These are phyloP conservation scores for Cettia cetti DNA, from an alignment of 2,113 vertebrate genomes.

Conservation along the genomic window DNA sequence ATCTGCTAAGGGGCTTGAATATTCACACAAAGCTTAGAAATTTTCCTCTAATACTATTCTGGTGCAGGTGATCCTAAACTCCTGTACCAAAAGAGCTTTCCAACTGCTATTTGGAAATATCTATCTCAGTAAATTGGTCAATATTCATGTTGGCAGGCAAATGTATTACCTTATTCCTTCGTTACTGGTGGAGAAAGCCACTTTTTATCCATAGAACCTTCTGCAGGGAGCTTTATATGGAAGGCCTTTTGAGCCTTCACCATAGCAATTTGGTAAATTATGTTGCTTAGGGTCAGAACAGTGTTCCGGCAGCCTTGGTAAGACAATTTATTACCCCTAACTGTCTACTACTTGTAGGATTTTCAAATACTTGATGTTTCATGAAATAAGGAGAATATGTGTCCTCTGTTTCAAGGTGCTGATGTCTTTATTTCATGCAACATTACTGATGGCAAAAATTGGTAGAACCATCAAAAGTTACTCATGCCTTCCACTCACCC, in stretches of 20 bases:
- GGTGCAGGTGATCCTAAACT: constrained; percentile 7
- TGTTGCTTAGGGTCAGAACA: background rate
- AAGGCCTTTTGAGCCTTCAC: background rate
- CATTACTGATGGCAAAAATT: background rate
- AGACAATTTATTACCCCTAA: background rate
- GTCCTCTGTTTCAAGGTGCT: background rate
- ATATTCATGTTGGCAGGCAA: background rate
- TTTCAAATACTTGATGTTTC: background rate
- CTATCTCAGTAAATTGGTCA: background rate
- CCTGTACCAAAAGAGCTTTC: background rate
- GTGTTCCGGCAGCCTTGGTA: background rate
- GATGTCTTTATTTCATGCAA: background rate
- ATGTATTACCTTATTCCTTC: background rate
- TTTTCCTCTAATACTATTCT: background rate
- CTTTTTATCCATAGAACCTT: background rate
- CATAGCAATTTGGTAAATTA: background rate
- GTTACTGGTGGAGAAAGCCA: background rate
- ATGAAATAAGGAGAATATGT: background rate
- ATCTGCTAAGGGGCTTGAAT: background rate
- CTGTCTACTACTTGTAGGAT: background rate
- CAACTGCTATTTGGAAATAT: background rate
- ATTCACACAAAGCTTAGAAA: background rate
- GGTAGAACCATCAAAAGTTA: background rate
- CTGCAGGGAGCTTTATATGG: background rate
- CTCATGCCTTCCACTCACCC: background rate